Evolutionary conservation across 2,888 invertebrate species (phyloP).

Genomic region (Lacanobia oleracea): DNA sequence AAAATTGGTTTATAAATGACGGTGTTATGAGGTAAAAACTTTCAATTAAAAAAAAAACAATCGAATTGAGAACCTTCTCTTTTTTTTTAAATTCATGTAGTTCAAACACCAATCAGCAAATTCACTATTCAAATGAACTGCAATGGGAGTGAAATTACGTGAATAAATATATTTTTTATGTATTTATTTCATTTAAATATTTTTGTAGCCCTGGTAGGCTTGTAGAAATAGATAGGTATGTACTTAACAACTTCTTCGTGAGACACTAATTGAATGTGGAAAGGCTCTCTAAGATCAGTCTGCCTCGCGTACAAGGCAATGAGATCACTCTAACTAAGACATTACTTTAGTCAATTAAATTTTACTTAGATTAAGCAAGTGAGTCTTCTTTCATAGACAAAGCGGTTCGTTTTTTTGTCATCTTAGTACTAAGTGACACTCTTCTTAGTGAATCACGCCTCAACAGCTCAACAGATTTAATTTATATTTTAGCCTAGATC

Average conservation of each 20-base stretch:
- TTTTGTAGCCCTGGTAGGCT: neutral
- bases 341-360: constrained; percentile 19
- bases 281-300: neutral
- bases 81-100: too few species aligned
- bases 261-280: neutral
- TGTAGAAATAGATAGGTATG: neutral
- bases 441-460: too few species aligned
- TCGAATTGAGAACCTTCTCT: too few species aligned
- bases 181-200: neutral
- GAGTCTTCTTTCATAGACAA: neutral
- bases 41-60: too few species aligned
- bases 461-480: too few species aligned
- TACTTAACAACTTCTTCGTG: neutral
- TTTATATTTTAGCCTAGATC: too few species aligned
- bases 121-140: too few species aligned
- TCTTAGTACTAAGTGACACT: neutral
- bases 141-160: too few species aligned
- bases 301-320: constrained; percentile 17
- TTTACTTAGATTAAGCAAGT: neutral
- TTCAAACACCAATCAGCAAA: too few species aligned
- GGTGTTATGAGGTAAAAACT: too few species aligned
- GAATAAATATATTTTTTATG: neutral
- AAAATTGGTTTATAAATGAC: too few species aligned
- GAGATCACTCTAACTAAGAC: neutral
- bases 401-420: neutral